Evolutionary conservation across 2,888 invertebrate species (phyloP).

Genomic region (Conistra vaccinii): DNA sequence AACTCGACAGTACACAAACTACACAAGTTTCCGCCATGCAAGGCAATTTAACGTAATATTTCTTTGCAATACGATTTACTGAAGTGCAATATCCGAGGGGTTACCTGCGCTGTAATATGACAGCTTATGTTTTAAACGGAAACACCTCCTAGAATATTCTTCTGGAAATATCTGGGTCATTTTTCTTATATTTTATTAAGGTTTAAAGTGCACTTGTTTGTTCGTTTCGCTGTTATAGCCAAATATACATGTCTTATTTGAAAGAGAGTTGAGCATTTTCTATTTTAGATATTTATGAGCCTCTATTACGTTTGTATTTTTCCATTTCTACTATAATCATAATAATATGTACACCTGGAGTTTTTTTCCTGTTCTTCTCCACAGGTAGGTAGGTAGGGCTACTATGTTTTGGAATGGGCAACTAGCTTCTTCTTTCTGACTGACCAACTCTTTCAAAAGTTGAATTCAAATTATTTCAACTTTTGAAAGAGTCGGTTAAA

Average conservation of each 20-base stretch:
- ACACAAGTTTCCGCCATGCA: conserved; percentile 49
- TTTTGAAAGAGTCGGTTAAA: no score
- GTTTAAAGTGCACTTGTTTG: neutral
- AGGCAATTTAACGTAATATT: conserved; percentile 59
- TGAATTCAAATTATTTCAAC: no score
- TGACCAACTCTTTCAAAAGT: no score
- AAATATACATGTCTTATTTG: neutral
- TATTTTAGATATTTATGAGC: neutral
- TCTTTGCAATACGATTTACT: conserved; percentile 63
- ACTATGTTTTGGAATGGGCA: no score
- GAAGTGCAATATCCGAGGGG: conserved; percentile 58
- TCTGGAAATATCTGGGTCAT: conserved; percentile 14
- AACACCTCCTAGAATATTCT: conserved; percentile 44
- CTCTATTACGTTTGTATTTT: neutral
- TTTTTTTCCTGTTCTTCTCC: no score
- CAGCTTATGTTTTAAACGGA: conserved; percentile 59
- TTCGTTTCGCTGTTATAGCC: neutral
- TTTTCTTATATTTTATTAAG: conserved; percentile 18
- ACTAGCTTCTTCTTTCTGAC: no score
- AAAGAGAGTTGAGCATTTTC: neutral
- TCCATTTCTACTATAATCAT: no score
- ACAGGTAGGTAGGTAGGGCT: no score
- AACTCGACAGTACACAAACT: conserved; percentile 29
- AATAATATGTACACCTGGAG: no score
- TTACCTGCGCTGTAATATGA: conserved; percentile 54